These are phyloP conservation scores for Pseudopleuronectes americanus DNA, from an alignment of 2,797 vertebrate species.

Conservation along the genomic window DNA sequence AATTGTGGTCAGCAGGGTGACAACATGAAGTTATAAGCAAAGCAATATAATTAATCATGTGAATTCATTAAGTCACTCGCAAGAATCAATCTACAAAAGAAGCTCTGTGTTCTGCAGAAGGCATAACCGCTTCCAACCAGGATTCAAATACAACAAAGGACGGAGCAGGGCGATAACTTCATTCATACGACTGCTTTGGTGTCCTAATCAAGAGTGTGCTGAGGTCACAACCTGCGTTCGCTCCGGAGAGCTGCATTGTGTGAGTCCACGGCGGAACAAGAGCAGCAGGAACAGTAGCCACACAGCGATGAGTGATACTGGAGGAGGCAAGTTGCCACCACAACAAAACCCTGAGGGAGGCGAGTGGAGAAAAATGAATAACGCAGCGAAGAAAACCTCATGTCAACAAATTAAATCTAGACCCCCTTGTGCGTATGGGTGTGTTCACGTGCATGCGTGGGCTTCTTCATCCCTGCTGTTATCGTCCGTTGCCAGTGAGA, in stretches of 20 bases:
- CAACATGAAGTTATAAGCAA: slow-evolving; percentile 64
- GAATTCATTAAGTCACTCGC: slow-evolving; percentile 58
- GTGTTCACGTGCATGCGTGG: not conserved
- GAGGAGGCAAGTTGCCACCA: slow-evolving; percentile 40
- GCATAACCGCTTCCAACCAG: slow-evolving; percentile 39
- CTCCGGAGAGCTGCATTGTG: slow-evolving; percentile 5
- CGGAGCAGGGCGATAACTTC: slow-evolving; percentile 10
- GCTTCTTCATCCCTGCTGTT: slow-evolving; percentile 64
- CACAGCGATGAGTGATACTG: slow-evolving; percentile 30
- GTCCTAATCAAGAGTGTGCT: slow-evolving; percentile 26
- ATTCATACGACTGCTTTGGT: slow-evolving; percentile 2
- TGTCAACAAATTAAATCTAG: slow-evolving; percentile 64
- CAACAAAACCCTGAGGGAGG: slow-evolving; percentile 21
- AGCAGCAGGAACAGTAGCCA: slow-evolving; percentile 8
- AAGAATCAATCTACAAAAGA: slow-evolving; percentile 56
- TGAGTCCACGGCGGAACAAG: slow-evolving; percentile 10
- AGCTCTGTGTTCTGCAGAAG: slow-evolving; percentile 27
- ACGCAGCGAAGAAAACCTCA: slow-evolving; percentile 52
- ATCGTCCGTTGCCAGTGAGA: slow-evolving; percentile 71
- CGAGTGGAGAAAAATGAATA: slow-evolving; percentile 33
- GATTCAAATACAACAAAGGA: slow-evolving; percentile 36
- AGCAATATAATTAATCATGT: slow-evolving; percentile 65
- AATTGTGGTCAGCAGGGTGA: slow-evolving; percentile 71
- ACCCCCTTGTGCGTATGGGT: slow-evolving; percentile 11
- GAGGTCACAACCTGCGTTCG: slow-evolving; percentile 16